Base-by-base conservation (phyloP, 2,888 invertebrate species). In the Adelognathus sp. region DNA sequence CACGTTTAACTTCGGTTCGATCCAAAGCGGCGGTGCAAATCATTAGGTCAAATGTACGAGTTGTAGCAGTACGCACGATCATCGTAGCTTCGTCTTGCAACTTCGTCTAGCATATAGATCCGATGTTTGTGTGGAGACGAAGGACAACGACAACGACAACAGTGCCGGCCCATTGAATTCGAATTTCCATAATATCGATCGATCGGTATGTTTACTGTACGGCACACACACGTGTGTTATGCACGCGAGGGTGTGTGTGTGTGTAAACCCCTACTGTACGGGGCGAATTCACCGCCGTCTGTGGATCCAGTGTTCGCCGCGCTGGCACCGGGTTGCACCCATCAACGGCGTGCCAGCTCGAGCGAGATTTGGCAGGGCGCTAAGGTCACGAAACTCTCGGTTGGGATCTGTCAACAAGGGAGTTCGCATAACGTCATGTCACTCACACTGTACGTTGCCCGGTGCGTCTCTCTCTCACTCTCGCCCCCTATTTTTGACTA, bases 121-220 rank as follows among this genome's bases (percentile, higher is more conserved):
- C 50, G 50, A 33, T 24, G 27, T 27, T 18, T 29, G 31, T 64
- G 54, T 46, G 24, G 29, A 50, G 33, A 21, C 33, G 46, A 27
- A 29, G 58, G 33, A 21, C 33, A 39, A 27, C 39, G 63, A 70
- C 63, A 56, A 54, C 31, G 36, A 39, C 36, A 63, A 16, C 46
- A 39, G 33, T 56, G 67, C 36, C 27, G 63, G 54, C 36, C 67
- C 63, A 69, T 77, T 77, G 67, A 67, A 77, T 77, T 63, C 46
- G 24, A 31, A 77, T 77, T 77, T 72, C 77, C 72, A 77, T 77
- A 73, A 67, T 61, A 66, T 67, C 67, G 77, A 77, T 72, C 56
- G 61, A 67, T 33, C 36, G 24, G 24, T 18, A 54, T 60, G 36
- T 67, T 60, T 33, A 24, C 50, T n/a, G 21, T 5, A 50, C n/a